A percentile compares a stretch with the other conserved stretches of the same genome.
These are phyloP conservation scores for Piliocolobus tephrosceles DNA, from an alignment of 2,113 vertebrate species.

Conservation along the genomic window DNA sequence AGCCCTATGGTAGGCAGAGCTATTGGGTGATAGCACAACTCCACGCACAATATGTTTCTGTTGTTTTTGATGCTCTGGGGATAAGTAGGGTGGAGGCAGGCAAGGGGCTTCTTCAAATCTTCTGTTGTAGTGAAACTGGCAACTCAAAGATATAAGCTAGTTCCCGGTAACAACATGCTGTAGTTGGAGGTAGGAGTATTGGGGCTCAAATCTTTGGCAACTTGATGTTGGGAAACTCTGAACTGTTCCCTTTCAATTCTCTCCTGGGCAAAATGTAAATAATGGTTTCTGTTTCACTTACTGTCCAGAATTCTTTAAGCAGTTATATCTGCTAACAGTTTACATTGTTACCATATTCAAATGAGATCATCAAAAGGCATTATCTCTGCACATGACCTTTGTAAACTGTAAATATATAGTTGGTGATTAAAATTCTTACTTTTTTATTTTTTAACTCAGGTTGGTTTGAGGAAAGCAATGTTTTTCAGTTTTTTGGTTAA, in stretches of 20 bases:
- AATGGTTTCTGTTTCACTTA: background rate
- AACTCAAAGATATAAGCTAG: background rate
- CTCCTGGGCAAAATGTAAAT: background rate
- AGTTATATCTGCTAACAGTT: background rate
- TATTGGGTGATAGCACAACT: background rate
- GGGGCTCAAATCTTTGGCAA: background rate
- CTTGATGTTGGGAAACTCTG: background rate
- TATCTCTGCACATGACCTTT: background rate
- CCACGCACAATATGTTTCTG: background rate
- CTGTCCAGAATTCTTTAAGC: background rate
- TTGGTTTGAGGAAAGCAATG: background rate
- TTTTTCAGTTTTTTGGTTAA: background rate
- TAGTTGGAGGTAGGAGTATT: background rate
- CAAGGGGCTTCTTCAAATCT: background rate
- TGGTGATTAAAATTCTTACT: background rate
- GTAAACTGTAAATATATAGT: constrained; percentile 32
- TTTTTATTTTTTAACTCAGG: background rate
- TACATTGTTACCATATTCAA: background rate
- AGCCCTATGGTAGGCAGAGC: background rate
- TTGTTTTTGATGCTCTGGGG: background rate
- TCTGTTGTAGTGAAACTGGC: background rate
- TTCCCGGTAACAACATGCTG: background rate
- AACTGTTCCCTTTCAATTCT: background rate
- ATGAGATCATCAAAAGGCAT: constrained; percentile 1
- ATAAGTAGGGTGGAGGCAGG: background rate